A percentile compares a stretch with the other conserved stretches of the same genome.
phyloP scores from a whole-genome alignment of 2,113 vertebrate genomes.

The Scatophagus argus region DNA sequence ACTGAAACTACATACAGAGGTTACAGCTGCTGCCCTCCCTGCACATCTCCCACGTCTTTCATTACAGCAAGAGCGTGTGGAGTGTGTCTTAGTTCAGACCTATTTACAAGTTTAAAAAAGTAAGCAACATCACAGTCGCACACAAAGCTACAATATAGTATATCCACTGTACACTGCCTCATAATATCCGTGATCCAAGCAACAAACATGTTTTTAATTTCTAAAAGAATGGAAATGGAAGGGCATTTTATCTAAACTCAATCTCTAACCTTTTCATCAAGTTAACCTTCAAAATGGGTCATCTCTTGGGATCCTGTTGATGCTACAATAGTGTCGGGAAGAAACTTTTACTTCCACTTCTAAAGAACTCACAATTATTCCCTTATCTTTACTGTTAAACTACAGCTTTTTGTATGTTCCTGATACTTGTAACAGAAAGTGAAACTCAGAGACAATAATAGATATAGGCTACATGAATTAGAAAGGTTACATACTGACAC shows the following conservation, averaged over 20 bases:
- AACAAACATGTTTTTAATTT: background rate
- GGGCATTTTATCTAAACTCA: background rate
- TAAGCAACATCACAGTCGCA: slow-evolving; percentile 1
- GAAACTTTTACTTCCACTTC: background rate
- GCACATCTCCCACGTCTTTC: slow-evolving; percentile 36
- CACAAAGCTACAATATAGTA: background rate
- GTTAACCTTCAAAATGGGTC: background rate
- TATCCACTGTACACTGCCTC: background rate
- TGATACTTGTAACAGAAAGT: background rate
- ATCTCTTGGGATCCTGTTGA: too few species aligned
- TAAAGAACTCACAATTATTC: background rate
- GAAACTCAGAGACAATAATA: background rate
- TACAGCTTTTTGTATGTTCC: background rate
- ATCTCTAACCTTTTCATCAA: too few species aligned
- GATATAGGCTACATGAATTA: background rate
- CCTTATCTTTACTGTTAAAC: background rate
- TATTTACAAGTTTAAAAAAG: slow-evolving; percentile 42
- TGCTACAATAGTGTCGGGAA: background rate
- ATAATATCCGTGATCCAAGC: background rate
- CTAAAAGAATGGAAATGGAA: background rate
- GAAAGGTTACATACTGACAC: background rate
- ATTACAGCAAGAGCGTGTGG: slow-evolving; percentile 51
- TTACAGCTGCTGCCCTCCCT: slow-evolving; percentile 1
- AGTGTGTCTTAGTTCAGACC: slow-evolving; percentile 14
- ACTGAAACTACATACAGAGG: background rate